phyloP scores from a whole-genome alignment of 92 coral and sea anemone genomes.

The Muricea muricata region DNA sequence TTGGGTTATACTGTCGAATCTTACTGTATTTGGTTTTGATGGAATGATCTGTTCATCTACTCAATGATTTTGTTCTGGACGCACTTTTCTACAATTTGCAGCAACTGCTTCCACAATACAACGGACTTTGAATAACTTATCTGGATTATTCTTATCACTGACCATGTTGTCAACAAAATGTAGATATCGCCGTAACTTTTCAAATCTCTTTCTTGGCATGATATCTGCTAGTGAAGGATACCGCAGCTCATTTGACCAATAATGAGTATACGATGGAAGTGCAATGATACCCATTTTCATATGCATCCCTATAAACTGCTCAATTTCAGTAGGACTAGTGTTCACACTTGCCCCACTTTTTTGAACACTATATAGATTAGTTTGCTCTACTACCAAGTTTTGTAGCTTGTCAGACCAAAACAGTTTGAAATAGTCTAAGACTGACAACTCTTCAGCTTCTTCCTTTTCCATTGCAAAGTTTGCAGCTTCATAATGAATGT shows the following conservation, averaged over 20 bases:
- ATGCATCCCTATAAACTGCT: not conserved
- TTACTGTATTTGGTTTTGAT: slow-evolving; percentile 16
- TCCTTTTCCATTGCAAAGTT: too few relatives aligned
- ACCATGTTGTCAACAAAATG: slow-evolving; percentile 27
- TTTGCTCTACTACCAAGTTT: too few relatives aligned
- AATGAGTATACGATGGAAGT: slow-evolving; percentile 17
- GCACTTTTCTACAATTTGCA: slow-evolving; percentile 38
- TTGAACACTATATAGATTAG: slow-evolving; percentile 30
- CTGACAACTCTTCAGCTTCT: too few relatives aligned
- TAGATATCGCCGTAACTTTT: slow-evolving; percentile 23
- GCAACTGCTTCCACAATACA: slow-evolving; percentile 32
- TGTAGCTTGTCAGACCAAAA: too few relatives aligned
- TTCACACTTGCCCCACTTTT: slow-evolving; percentile 22
- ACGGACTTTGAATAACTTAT: slow-evolving; percentile 28
- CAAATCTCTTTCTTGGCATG: slow-evolving; percentile 35
- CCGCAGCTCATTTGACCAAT: slow-evolving; percentile 30
- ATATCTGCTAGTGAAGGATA: slow-evolving; percentile 33
- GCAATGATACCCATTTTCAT: slow-evolving; percentile 37
- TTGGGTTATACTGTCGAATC: slow-evolving; percentile 44
- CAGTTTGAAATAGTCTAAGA: too few relatives aligned
- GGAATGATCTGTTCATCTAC: slow-evolving; percentile 45
- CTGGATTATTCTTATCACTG: not conserved
- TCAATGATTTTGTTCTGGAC: slow-evolving; percentile 36
- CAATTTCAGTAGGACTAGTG: too few relatives aligned
- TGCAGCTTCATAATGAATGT: too few relatives aligned